Conservation (phyloP, 2,797 vertebrate species). For the Smutsia gigantea region DNA sequence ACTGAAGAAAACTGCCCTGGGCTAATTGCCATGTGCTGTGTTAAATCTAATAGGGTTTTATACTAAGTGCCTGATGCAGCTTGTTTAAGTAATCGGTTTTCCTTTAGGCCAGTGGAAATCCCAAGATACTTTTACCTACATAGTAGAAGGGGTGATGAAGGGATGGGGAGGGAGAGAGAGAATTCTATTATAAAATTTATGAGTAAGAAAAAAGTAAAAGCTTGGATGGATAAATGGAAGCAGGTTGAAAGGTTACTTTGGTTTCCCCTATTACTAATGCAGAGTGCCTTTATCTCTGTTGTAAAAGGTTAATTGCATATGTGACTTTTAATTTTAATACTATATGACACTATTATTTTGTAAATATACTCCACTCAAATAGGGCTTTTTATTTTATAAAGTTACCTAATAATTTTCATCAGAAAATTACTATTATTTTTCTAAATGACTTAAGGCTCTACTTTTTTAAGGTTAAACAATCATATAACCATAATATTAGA, state of each 20-base stretch:
- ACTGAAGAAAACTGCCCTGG: slow-evolving; percentile 18
- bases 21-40: slow-evolving; percentile 48
- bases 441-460: not conserved
- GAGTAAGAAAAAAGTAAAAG: slow-evolving; percentile 17
- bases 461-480: not conserved
- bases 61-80: slow-evolving; percentile 61
- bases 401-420: not conserved
- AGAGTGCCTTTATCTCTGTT: not conserved
- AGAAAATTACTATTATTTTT: not conserved
- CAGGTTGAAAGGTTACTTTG: not conserved
- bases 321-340: not conserved
- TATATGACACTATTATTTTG: not conserved
- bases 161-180: not conserved
- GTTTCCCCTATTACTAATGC: not conserved
- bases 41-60: slow-evolving; percentile 64
- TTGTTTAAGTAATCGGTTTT: slow-evolving; percentile 68
- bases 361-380: not conserved
- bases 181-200: slow-evolving; percentile 31
- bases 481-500: not conserved
- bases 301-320: not conserved
- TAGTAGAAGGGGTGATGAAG: not conserved
- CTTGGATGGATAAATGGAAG: not conserved
- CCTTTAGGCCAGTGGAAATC: slow-evolving; percentile 52
- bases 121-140: slow-evolving; percentile 34
- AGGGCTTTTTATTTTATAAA: not conserved